Evolutionary conservation across 2,797 vertebrate species (phyloP).

Genomic region (Meda fulgida): DNA sequence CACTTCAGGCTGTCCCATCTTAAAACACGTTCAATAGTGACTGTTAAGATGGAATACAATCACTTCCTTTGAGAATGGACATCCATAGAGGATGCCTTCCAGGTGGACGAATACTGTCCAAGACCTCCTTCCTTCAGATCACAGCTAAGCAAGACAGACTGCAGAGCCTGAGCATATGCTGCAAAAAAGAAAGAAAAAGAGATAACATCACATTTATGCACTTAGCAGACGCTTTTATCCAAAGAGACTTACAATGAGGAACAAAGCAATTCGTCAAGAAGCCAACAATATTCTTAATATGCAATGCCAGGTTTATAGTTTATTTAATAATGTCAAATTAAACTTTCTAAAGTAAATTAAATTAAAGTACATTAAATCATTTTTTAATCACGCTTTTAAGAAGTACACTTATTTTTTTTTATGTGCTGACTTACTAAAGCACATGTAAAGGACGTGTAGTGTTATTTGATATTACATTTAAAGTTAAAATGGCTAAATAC

Average conservation of each 20-base stretch:
- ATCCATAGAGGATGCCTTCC: constrained; percentile 66
- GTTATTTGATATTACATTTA: neutral
- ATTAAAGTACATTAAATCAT: neutral
- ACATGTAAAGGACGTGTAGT: neutral
- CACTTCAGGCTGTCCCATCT: neutral
- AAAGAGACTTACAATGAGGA: neutral
- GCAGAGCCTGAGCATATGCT: constrained; percentile 85
- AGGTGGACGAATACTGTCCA: constrained; percentile 57
- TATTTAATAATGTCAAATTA: neutral
- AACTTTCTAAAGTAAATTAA: neutral
- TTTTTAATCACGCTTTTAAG: neutral
- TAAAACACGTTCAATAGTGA: neutral
- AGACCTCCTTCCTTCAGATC: constrained; percentile 64
- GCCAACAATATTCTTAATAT: neutral
- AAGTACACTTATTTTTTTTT: neutral
- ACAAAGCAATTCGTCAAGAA: neutral
- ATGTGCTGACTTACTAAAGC: neutral
- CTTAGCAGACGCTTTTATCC: neutral
- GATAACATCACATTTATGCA: neutral
- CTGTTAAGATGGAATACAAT: neutral
- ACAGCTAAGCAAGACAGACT: constrained; percentile 81
- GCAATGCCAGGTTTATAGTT: neutral
- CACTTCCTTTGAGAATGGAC: constrained; percentile 59
- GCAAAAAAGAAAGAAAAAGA: constrained; percentile 22
- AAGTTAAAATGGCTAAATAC: neutral